A percentile compares a stretch with the other conserved stretches of the same genome.
phyloP scores from a whole-genome alignment of 2,113 vertebrate species.

The Eulacestoma nigropectus region DNA sequence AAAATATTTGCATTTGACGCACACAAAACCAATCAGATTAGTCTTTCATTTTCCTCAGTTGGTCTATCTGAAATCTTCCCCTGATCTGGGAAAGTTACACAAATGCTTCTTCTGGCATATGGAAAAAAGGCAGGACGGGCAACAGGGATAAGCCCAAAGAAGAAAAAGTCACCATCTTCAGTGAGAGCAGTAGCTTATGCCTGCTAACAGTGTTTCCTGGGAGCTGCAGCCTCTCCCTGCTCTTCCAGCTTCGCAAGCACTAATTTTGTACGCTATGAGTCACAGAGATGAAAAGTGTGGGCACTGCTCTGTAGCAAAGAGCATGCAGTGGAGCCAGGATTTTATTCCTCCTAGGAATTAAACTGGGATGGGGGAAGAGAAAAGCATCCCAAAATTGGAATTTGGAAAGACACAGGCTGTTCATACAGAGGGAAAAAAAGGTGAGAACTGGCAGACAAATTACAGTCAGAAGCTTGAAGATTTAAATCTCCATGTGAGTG shows the following conservation, averaged over 20 bases:
- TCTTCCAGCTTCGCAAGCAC: neutral
- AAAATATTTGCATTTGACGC: neutral
- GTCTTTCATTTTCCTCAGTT: neutral
- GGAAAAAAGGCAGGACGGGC: neutral
- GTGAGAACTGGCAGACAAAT: conserved; percentile 8
- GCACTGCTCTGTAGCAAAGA: conserved; percentile 36
- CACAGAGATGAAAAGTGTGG: conserved; percentile 40
- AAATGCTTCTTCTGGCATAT: neutral
- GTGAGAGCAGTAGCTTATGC: neutral
- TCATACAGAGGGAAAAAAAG: conserved; percentile 42
- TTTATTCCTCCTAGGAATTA: conserved; percentile 30
- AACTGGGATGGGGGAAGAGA: neutral
- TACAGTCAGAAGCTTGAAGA: neutral
- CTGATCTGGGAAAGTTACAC: neutral
- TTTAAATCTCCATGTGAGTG: neutral
- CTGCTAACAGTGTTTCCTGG: conserved; percentile 19
- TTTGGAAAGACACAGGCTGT: conserved; percentile 40
- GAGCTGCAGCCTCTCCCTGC: conserved; percentile 12
- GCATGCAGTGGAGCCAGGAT: neutral
- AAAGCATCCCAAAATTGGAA: conserved; percentile 12
- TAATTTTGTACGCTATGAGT: conserved; percentile 36
- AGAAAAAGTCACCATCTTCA: neutral
- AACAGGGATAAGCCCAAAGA: neutral
- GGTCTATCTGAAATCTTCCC: neutral
- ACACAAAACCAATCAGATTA: neutral